Evolutionary conservation across 2,888 invertebrate species (phyloP).

Genomic region (Trachelus stipa): DNA sequence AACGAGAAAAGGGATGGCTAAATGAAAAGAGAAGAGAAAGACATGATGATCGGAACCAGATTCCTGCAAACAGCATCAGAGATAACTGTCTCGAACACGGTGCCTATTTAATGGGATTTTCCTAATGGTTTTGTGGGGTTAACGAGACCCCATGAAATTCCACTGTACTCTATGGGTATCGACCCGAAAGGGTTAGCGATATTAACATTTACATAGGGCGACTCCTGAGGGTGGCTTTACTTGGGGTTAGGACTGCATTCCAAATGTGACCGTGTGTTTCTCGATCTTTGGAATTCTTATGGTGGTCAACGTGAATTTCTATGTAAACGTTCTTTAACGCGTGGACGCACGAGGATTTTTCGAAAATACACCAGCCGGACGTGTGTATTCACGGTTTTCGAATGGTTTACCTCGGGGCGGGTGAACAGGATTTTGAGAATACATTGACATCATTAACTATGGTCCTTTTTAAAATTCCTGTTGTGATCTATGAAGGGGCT

Average conservation of each 20-base stretch:
- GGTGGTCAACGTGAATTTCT: constrained; percentile 11
- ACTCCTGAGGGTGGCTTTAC: background rate
- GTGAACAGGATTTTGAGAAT: constrained; percentile 17
- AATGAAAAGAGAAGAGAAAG: background rate
- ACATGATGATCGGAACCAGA: background rate
- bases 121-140: background rate
- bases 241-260: constrained; percentile 11
- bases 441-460: constrained; percentile 33
- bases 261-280: constrained; percentile 3
- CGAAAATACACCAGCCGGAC: constrained; percentile 14
- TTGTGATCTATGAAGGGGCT: constrained; percentile 13
- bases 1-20: background rate
- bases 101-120: background rate
- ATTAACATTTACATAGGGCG: background rate
- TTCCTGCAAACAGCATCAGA: background rate
- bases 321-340: constrained; percentile 20
- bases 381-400: constrained; percentile 1
- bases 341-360: constrained; percentile 14
- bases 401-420: background rate
- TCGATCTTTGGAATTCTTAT: constrained; percentile 6
- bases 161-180: background rate
- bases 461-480: constrained; percentile 31
- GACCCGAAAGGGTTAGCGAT: background rate
- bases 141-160: background rate
- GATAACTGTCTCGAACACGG: background rate